phyloP scores from a whole-genome alignment of 1,140 invertebrate species.

The Pseudomyrmex pallidus region DNA sequence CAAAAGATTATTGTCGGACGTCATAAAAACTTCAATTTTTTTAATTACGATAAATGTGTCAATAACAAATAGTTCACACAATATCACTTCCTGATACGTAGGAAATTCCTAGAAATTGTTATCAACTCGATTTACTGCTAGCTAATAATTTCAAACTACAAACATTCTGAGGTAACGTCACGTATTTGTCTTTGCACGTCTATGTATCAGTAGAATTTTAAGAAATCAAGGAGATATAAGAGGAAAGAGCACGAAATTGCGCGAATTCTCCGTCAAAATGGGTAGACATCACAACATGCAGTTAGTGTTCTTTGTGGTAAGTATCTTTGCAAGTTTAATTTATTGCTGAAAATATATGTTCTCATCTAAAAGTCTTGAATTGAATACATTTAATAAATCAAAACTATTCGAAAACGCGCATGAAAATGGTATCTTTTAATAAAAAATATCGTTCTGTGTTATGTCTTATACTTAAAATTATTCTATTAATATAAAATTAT shows the following conservation, averaged over 20 bases:
- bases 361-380: neutral
- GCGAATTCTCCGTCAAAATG: neutral
- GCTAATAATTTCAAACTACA: neutral
- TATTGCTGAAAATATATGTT: neutral
- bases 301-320: constrained; percentile 19
- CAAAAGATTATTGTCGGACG: too few relatives aligned
- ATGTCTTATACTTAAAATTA: too few relatives aligned
- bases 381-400: neutral
- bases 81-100: neutral
- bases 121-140: constrained; percentile 15
- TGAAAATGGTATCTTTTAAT: too few relatives aligned
- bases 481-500: neutral
- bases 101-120: constrained; percentile 10
- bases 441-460: too few relatives aligned
- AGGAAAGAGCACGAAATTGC: neutral
- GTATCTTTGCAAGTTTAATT: neutral
- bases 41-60: neutral
- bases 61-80: neutral
- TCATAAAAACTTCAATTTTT: neutral
- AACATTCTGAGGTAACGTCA: neutral
- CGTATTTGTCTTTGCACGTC: neutral
- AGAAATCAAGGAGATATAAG: constrained; percentile 26
- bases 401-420: too few relatives aligned
- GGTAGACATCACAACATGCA: neutral
- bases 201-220: constrained; percentile 11